Evolutionary conservation across 2,113 vertebrate genomes (phyloP).

Genomic region (Sinocyclocheilus rhinocerous): DNA sequence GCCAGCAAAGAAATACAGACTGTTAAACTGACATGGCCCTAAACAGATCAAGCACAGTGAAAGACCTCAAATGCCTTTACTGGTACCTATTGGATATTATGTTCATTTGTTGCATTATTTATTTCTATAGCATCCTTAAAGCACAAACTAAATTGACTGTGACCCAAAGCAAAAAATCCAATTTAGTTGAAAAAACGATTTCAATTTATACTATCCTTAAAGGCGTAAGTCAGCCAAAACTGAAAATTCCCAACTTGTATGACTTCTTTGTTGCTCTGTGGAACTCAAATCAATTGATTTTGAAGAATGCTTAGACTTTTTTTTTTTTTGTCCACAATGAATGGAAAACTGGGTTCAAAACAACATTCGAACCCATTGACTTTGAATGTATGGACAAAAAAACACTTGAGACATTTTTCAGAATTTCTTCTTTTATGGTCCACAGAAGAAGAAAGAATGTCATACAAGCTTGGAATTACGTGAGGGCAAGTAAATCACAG

Average conservation of each 20-base stretch:
- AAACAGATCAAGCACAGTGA: conserved; percentile 24
- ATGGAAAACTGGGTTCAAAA: no score
- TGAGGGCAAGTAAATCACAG: background rate
- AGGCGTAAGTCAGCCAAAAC: background rate
- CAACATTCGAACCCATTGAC: no score
- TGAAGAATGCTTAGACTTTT: no score
- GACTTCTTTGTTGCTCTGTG: background rate
- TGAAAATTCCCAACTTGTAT: background rate
- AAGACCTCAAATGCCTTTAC: conserved; percentile 21
- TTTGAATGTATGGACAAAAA: no score
- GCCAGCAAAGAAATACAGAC: background rate
- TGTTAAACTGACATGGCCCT: background rate
- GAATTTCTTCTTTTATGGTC: background rate
- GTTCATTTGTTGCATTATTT: conserved; percentile 18
- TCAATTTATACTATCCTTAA: background rate
- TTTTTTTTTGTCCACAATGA: no score
- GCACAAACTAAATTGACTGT: conserved; percentile 1
- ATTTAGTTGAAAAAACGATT: background rate
- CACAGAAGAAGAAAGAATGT: background rate
- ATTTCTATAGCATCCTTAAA: background rate
- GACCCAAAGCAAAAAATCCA: background rate
- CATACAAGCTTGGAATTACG: background rate
- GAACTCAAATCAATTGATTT: background rate
- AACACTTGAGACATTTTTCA: no score
- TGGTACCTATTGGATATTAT: background rate